A percentile compares a stretch with the other conserved stretches of the same genome.
Evolutionary conservation across 2,113 vertebrate genomes (phyloP).

Genomic region (Sceloporus tristichus): DNA sequence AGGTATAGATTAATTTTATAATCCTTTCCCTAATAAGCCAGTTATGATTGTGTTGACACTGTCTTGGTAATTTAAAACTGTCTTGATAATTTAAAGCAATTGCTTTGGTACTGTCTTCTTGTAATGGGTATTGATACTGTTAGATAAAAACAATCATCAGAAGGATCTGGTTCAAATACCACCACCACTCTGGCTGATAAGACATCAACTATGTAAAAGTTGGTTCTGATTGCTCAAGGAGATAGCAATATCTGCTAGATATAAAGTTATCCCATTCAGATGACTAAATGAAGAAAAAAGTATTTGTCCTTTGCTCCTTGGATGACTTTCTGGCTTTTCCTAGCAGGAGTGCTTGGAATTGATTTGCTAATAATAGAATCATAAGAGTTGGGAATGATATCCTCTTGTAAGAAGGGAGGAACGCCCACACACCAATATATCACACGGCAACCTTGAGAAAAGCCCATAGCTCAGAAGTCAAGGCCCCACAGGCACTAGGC

Average conservation of each 20-base stretch:
- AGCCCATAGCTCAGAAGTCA: not conserved
- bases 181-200: conserved; percentile 61
- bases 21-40: conserved; percentile 37
- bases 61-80: conserved; percentile 72
- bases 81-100: conserved; percentile 66
- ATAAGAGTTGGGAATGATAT: not conserved
- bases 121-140: conserved; percentile 63
- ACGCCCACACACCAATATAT: not conserved
- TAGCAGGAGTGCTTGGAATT: conserved; percentile 15
- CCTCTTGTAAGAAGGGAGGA: not conserved
- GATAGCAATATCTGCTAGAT: conserved; percentile 56
- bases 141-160: conserved; percentile 74
- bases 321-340: conserved; percentile 30
- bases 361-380: not conserved
- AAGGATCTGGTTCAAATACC: conserved; percentile 73
- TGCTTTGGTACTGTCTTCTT: conserved; percentile 60
- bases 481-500: too few relatives aligned
- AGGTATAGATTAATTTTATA: conserved; percentile 48
- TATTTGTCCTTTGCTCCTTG: conserved; percentile 47
- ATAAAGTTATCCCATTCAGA: conserved; percentile 27
- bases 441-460: not conserved
- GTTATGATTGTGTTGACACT: conserved; percentile 48
- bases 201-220: conserved; percentile 75
- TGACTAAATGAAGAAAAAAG: conserved; percentile 56
- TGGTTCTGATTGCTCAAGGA: conserved; percentile 76